A percentile compares a stretch with the other conserved stretches of the same genome.
phyloP scores from a whole-genome alignment of 2,888 invertebrate species.

The Phlogophora meticulosa region DNA sequence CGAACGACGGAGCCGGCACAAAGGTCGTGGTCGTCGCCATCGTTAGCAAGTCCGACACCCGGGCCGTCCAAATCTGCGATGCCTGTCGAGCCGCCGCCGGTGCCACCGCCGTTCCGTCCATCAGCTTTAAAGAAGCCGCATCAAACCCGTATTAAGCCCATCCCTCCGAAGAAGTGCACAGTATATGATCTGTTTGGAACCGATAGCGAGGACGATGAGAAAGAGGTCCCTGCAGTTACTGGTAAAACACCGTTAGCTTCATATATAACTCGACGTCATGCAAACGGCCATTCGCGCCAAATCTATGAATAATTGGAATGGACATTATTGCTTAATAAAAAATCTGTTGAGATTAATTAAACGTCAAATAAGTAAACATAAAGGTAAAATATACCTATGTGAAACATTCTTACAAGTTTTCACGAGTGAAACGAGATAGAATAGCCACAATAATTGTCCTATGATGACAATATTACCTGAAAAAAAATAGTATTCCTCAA shows the following conservation, averaged over 20 bases:
- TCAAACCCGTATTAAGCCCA: constrained; percentile 12
- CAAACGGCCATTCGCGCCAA: constrained; percentile 19
- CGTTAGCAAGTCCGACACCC: not conserved
- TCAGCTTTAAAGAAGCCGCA: constrained; percentile 15
- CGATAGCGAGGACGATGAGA: constrained; percentile 9
- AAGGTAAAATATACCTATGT: no score
- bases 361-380: no score
- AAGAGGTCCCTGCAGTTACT: not conserved
- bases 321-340: no score
- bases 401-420: no score
- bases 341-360: no score
- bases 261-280: constrained; percentile 10
- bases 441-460: no score
- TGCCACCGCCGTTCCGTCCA: not conserved
- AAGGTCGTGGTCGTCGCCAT: not conserved
- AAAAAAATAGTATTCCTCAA: no score
- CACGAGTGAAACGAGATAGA: no score
- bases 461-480: no score
- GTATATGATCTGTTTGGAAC: constrained; percentile 11
- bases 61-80: not conserved
- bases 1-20: not conserved
- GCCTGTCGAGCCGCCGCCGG: no score
- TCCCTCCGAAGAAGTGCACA: constrained; percentile 8
- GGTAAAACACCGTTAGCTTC: constrained; percentile 13
- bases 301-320: no score